Evolutionary conservation across 2,797 vertebrate genomes (phyloP), one percentile per base, ranked within the genome.

Genomic region (Agapornis canus): DNA sequence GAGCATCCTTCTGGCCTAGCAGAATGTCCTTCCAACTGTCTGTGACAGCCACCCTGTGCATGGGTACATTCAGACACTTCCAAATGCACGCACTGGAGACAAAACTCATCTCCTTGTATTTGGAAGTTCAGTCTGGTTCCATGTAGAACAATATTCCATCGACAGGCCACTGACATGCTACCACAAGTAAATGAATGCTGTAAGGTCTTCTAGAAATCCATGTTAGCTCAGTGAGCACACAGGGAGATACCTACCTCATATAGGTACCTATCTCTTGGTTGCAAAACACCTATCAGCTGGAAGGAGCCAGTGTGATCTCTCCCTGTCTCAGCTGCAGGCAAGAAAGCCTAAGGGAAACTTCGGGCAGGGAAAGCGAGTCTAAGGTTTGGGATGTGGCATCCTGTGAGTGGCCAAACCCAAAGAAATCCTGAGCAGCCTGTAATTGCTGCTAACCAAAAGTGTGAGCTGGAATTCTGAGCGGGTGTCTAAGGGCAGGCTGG

Each of bases 31-130:
- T 68, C 22, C 47, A 68, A 6, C 23, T 17, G 2, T n/a, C 21
- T 59, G 6, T 16, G 8, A 17, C 4, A n/a, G 5, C 5, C 22
- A 15, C 15, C 5, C 32, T 6, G 3, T 8, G 15, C 10, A 6
- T 0, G 0, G 25, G 16, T 5, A 2, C 7, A 18, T 22, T 47
- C 52, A 64, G 27, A 43, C 14, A 21, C 42, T 1, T 17, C 10
- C 37, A 54, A 25, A 13, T 5, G 12, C 18, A 15, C 2, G 6
- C 13, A 17, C 25, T 42, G 42, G 51, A 64, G 42, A 63, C 48
- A 86, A 15, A 73, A 37, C 12, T 47, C 40, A 23, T 5, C 32
- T 39, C 72, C 47, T 17, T 54, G 56, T 1, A 12, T 0, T 3
- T 0, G 25, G 15, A 23, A 47, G 9, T 8, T 66, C 31, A 13